Evolutionary conservation across 2,113 vertebrate genomes (phyloP), one percentile per base, ranked within the genome.

Genomic region (Coptodon bakossiorum): DNA sequence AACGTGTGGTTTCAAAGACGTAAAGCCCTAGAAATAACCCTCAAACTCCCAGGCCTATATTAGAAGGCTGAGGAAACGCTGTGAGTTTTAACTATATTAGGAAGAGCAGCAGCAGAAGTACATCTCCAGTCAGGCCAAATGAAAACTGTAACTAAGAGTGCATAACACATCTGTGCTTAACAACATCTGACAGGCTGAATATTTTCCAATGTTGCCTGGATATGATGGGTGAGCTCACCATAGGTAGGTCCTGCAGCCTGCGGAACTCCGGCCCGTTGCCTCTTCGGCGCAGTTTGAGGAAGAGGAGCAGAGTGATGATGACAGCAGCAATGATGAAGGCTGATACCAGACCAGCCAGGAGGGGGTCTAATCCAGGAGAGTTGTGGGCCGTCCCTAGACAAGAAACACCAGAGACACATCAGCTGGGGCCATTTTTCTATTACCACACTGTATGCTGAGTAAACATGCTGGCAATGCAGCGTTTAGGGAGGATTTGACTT

Each of bases 231-330:
- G 12, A 63, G 73, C 95, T 95, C 93, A 97, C 97, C 97, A 97
- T 97, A 2, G 97, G 97, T 9, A 97, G 92, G 56, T 97, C 97
- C 89, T 98, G 98, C 82, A 98, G 96, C 86, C 97, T 95, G 66
- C 95, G 96, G 93, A 98, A 98, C 83, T 97, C 97, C 9, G 97
- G 97, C 43, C 95, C 94, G 88, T 88, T 96, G 90, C 96, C 95
- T 92, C 95, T 96, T 31, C 95, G 94, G 13, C 97, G 97, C 86
- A 98, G 97, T 24, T 97, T 97, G 91, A 98, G 87, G 96, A 98
- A 98, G 78, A 98, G 93, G 73, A 98, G 93, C 87, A 97, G 95
- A 1, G 97, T 95, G 91, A 98, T 95, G 90, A 97, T 94, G 89
- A 97, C 96, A 24, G 97, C 97, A 17, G 97, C 93, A 80, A 98